A percentile compares a stretch with the other conserved stretches of the same genome.
Conservation (phyloP, 1,140 invertebrate genomes). For the Tetramorium simillimum region DNA sequence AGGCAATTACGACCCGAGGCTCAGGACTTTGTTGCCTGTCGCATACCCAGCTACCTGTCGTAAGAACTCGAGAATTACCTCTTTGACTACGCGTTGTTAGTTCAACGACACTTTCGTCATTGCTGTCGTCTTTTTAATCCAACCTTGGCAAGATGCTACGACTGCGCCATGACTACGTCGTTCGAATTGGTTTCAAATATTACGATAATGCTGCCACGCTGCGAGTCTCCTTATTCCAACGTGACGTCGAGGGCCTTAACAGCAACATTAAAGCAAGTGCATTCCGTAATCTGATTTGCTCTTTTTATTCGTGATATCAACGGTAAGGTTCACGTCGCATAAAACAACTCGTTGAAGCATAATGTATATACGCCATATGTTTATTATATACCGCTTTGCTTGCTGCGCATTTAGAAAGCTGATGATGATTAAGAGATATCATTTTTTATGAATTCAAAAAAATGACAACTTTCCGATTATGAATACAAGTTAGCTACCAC, state of each 20-base stretch:
- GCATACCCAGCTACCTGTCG: slow-evolving; percentile 26
- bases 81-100: slow-evolving; percentile 12
- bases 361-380: not conserved
- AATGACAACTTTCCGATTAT: not conserved
- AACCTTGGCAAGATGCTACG: slow-evolving; percentile 7
- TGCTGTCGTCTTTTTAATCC: slow-evolving; percentile 31
- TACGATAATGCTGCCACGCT: slow-evolving; percentile 2
- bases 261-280: slow-evolving; percentile 6
- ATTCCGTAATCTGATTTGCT: slow-evolving; percentile 9
- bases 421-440: not conserved
- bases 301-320: slow-evolving; percentile 25
- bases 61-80: slow-evolving; percentile 38
- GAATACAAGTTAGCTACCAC: too few relatives aligned
- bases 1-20: slow-evolving; percentile 55
- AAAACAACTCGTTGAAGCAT: not conserved
- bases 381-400: not conserved
- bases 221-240: not conserved
- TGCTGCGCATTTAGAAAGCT: not conserved
- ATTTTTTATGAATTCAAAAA: not conserved
- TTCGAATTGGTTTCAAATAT: slow-evolving; percentile 46
- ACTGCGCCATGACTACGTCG: not conserved
- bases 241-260: not conserved
- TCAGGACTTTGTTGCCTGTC: slow-evolving; percentile 38
- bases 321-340: not conserved
- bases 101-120: slow-evolving; percentile 49